Percentiles rank a stretch among this genome's conserved stretches.
phyloP scores from a whole-genome alignment of 1,140 invertebrate species.

The Eubasilissa regina region DNA sequence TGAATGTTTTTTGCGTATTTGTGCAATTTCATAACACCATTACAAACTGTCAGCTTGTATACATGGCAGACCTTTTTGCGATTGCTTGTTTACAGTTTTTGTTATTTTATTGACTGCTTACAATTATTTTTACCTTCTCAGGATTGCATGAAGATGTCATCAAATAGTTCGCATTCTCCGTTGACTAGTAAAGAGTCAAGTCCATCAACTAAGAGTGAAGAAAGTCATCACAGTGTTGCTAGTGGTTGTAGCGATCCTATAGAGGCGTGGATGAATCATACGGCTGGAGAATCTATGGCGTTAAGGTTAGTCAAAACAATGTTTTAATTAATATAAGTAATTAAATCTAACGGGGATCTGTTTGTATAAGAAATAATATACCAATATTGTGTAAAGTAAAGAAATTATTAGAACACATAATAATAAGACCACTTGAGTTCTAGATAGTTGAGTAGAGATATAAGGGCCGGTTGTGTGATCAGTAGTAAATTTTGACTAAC shows the following conservation, averaged over 20 bases:
- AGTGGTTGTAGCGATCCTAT: constrained; percentile 64
- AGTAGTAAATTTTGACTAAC: too few species aligned
- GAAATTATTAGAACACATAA: too few species aligned
- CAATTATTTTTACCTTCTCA: constrained; percentile 54
- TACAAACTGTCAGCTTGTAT: neutral
- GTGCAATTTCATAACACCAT: constrained; percentile 17
- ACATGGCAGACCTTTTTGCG: neutral
- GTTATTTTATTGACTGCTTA: constrained; percentile 7
- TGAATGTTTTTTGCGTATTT: constrained; percentile 12
- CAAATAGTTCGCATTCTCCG: constrained; percentile 66
- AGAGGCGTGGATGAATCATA: constrained; percentile 66
- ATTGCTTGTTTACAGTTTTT: neutral
- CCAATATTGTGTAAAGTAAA: neutral
- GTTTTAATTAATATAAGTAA: neutral
- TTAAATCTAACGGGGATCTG: neutral
- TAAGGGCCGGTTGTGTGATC: too few species aligned
- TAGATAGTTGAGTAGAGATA: too few species aligned
- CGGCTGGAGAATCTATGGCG: constrained; percentile 72
- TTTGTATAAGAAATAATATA: neutral
- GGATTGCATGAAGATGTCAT: constrained; percentile 68
- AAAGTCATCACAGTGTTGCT: constrained; percentile 67
- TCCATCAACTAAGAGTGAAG: constrained; percentile 70
- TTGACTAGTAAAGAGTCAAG: constrained; percentile 70
- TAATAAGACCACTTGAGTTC: too few species aligned
- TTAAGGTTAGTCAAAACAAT: constrained; percentile 63